A percentile compares a stretch with the other conserved stretches of the same genome.
These are phyloP conservation scores for Pristionchus arcanus DNA, from an alignment of 2,888 invertebrate genomes.

Conservation along the genomic window DNA sequence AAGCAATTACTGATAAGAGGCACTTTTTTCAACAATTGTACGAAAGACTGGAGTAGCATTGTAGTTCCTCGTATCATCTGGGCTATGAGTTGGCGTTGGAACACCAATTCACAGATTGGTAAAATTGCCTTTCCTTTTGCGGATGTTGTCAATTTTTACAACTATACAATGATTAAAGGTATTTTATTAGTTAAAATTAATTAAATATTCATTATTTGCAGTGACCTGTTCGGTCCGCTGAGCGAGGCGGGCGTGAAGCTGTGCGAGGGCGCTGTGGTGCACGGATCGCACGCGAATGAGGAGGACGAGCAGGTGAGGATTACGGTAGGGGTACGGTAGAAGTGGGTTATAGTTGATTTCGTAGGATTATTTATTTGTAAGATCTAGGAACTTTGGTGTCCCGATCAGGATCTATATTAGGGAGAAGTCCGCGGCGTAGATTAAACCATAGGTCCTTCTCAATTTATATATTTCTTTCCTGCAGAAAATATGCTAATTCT, in stretches of 20 bases:
- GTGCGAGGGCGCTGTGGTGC: constrained; percentile 61
- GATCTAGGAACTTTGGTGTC: too few relatives aligned
- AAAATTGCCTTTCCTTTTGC: not conserved
- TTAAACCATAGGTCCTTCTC: too few relatives aligned
- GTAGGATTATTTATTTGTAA: too few relatives aligned
- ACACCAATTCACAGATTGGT: not conserved
- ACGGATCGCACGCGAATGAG: constrained; percentile 58
- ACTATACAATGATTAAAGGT: too few relatives aligned
- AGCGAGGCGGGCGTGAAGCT: constrained; percentile 60
- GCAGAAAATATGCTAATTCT: too few relatives aligned
- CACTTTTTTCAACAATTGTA: not conserved
- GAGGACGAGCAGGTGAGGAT: constrained; percentile 66
- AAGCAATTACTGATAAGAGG: not conserved
- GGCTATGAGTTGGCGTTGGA: not conserved
- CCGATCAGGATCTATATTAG: too few relatives aligned
- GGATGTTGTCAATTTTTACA: too few relatives aligned
- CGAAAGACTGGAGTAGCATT: not conserved
- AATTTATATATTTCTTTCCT: too few relatives aligned
- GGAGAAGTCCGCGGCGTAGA: too few relatives aligned
- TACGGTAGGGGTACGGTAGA: not conserved
- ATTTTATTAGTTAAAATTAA: too few relatives aligned
- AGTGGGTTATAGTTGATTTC: not conserved
- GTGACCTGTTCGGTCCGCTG: constrained; percentile 62
- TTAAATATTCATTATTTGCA: constrained; percentile 45
- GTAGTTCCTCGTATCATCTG: too few relatives aligned